phyloP scores from a whole-genome alignment of 2,888 invertebrate species.

The Xestia rhomboidea region DNA sequence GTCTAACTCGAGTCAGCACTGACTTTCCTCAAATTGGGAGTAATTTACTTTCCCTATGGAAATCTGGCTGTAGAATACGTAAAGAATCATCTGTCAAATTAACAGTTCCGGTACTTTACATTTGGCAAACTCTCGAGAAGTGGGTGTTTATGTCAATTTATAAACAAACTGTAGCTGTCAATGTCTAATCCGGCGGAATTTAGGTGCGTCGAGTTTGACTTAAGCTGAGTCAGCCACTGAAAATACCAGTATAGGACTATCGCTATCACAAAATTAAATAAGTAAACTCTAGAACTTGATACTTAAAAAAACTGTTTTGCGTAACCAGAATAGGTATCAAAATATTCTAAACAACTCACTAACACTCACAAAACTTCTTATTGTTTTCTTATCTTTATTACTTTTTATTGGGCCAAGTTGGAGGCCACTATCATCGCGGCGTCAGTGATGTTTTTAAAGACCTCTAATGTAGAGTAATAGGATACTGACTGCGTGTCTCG shows the following conservation, averaged over 20 bases:
- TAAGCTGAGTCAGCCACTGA: not conserved
- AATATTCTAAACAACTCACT: not conserved
- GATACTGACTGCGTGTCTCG: not conserved
- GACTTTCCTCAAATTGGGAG: too few relatives aligned
- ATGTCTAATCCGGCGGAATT: not conserved
- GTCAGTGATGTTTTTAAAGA: not conserved
- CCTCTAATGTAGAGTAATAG: not conserved
- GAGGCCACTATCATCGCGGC: not conserved
- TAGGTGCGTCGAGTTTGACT: not conserved
- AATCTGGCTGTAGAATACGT: not conserved
- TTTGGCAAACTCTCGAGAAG: too few relatives aligned
- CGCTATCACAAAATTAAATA: not conserved
- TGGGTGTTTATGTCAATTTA: too few relatives aligned
- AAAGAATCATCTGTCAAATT: not conserved
- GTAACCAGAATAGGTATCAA: not conserved
- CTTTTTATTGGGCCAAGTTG: not conserved
- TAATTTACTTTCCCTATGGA: too few relatives aligned
- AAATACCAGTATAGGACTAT: not conserved
- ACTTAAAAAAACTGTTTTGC: not conserved
- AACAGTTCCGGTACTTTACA: too few relatives aligned
- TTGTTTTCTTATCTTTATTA: not conserved
- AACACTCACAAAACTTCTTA: not conserved
- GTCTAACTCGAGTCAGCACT: too few relatives aligned
- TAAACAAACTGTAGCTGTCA: not conserved
- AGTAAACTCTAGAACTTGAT: not conserved